phyloP scores from a whole-genome alignment of 2,113 vertebrate genomes.

The Grus americana region DNA sequence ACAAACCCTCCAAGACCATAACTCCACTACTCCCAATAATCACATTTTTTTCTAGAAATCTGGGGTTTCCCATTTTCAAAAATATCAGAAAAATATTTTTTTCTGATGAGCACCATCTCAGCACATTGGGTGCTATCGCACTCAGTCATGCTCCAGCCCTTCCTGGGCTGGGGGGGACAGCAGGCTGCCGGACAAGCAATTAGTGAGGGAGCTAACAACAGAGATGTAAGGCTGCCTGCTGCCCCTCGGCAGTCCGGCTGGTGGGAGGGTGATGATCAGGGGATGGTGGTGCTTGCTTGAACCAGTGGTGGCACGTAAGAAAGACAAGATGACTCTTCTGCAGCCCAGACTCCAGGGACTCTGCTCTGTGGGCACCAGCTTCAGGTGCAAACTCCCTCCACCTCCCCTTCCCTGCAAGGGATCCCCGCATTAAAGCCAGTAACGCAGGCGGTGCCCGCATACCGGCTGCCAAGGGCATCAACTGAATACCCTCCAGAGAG shows the following conservation, averaged over 20 bases:
- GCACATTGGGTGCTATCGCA: accelerated
- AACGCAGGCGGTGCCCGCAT: neutral
- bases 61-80: neutral
- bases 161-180: neutral
- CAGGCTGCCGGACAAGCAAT: neutral
- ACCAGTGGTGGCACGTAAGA: accelerated
- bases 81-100: neutral
- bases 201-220: accelerated
- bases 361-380: neutral
- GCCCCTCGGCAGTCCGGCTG: neutral
- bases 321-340: neutral
- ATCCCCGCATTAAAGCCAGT: neutral
- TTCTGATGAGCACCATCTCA: neutral
- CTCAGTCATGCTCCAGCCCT: neutral
- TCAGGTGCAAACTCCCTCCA: neutral
- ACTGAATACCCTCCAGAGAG: neutral
- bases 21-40: neutral
- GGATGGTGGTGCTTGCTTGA: neutral
- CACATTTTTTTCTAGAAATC: neutral
- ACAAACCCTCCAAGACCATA: neutral
- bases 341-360: accelerated
- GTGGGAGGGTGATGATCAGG: neutral
- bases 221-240: neutral
- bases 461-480: accelerated
- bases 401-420: accelerated